phyloP scores from a whole-genome alignment of 1,140 invertebrate genomes.

The Aradophagus sp. region DNA sequence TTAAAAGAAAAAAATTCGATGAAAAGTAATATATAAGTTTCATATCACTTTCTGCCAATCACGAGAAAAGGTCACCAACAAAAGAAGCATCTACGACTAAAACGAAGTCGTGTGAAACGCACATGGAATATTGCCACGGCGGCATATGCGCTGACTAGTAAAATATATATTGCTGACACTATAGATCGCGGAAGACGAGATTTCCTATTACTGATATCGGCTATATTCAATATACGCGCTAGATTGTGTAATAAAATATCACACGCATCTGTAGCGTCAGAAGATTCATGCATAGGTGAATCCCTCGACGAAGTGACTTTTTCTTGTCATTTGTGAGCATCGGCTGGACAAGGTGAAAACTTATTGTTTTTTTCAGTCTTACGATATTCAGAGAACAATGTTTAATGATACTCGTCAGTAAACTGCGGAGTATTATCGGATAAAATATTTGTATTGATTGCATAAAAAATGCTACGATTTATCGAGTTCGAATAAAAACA shows the following conservation, averaged over 20 bases:
- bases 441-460: conserved; percentile 21
- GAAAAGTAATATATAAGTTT: conserved; percentile 44
- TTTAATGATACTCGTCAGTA: conserved; percentile 14
- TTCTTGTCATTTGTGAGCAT: background rate
- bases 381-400: conserved; percentile 2
- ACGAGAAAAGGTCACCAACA: conserved; percentile 26
- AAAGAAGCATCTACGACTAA: conserved; percentile 33
- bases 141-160: conserved; percentile 45
- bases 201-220: conserved; percentile 41
- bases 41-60: conserved; percentile 49
- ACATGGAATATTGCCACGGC: conserved; percentile 40
- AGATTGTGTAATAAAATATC: conserved; percentile 44
- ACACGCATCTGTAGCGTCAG: conserved; percentile 15
- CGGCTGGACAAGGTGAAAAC: background rate
- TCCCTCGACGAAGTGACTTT: background rate
- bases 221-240: conserved; percentile 27
- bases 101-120: conserved; percentile 36
- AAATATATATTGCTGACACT: conserved; percentile 51
- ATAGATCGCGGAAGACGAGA: conserved; percentile 32
- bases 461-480: conserved; percentile 27
- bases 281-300: conserved; percentile 1
- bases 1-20: conserved; percentile 38
- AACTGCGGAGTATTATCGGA: conserved; percentile 15
- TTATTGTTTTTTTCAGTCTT: conserved; percentile 9
- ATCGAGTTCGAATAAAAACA: too few relatives aligned